Evolutionary conservation across 2,888 invertebrate genomes (phyloP).

Genomic region (Craniophora ligustri): DNA sequence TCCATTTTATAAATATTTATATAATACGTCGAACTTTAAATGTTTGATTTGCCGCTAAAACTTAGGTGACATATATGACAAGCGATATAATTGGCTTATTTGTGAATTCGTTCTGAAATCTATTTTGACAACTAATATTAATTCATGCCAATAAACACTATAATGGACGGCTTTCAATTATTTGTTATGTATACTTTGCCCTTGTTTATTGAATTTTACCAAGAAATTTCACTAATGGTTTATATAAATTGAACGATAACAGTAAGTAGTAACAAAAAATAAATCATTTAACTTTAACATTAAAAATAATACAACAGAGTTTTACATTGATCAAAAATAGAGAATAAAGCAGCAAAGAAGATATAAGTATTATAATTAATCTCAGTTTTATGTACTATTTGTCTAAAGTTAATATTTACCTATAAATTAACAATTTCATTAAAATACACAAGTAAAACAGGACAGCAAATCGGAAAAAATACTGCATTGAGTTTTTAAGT

Average conservation of each 20-base stretch:
- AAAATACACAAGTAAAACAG: slow-evolving; percentile 37
- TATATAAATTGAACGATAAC: slow-evolving; percentile 28
- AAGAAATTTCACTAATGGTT: slow-evolving; percentile 28
- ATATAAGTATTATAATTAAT: slow-evolving; percentile 29
- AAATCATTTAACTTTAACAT: too few species aligned
- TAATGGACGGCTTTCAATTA: slow-evolving; percentile 79
- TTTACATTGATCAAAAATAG: too few species aligned
- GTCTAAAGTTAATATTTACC: slow-evolving; percentile 51
- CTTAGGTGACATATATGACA: slow-evolving; percentile 19
- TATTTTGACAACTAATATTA: slow-evolving; percentile 37
- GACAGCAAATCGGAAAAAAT: slow-evolving; percentile 31
- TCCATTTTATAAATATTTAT: slow-evolving; percentile 66
- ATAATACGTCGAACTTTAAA: slow-evolving; percentile 3
- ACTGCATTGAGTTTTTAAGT: slow-evolving; percentile 29
- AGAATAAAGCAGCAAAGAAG: slow-evolving; percentile 42
- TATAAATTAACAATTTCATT: slow-evolving; percentile 47
- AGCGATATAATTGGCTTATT: slow-evolving; percentile 48
- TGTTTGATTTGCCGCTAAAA: slow-evolving; percentile 41
- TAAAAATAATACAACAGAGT: too few species aligned
- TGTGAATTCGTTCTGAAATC: slow-evolving; percentile 43
- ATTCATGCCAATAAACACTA: slow-evolving; percentile 74
- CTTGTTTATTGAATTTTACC: slow-evolving; percentile 51
- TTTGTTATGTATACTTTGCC: slow-evolving; percentile 74
- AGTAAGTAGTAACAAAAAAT: too few species aligned
- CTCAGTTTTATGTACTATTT: slow-evolving; percentile 18